These are phyloP conservation scores for Geophilus truncorum DNA, from an alignment of 2,888 invertebrate genomes.

Conservation along the genomic window DNA sequence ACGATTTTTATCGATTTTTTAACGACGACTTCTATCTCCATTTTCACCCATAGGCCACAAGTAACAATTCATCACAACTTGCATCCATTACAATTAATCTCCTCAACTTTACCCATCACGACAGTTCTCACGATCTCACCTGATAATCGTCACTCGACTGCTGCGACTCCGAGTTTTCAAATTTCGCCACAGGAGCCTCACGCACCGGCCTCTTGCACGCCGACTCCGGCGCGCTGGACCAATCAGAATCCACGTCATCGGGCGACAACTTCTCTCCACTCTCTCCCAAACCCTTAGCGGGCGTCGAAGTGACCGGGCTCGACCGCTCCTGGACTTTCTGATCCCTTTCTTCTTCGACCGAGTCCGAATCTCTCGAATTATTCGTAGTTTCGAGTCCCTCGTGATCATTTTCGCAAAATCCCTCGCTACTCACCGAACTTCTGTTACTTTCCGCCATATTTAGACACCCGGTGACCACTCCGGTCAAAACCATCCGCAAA, in stretches of 20 bases:
- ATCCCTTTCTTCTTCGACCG: slow-evolving; percentile 33
- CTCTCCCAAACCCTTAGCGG: no score
- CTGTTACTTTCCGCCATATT: slow-evolving; percentile 65
- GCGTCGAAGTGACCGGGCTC: slow-evolving; percentile 10
- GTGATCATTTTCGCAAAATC: slow-evolving; percentile 88
- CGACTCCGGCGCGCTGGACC: slow-evolving; percentile 40
- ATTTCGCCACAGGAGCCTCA: slow-evolving; percentile 30
- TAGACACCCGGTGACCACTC: slow-evolving; percentile 27
- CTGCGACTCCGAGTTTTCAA: slow-evolving; percentile 57
- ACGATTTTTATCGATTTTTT: no score
- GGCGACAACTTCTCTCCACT: slow-evolving; percentile 37
- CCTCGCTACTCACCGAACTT: slow-evolving; percentile 91
- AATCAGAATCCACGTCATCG: slow-evolving; percentile 41
- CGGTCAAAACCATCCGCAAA: slow-evolving; percentile 32
- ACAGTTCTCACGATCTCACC: no score
- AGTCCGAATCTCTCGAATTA: slow-evolving; percentile 37
- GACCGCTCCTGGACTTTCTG: neutral
- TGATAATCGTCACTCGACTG: slow-evolving; percentile 74
- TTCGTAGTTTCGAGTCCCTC: slow-evolving; percentile 30
- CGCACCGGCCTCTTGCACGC: slow-evolving; percentile 31
- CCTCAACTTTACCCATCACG: no score
- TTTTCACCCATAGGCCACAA: no score
- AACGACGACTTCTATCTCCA: no score
- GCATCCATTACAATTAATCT: no score
- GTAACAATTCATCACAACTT: no score